Conservation (phyloP, 2,888 invertebrate species). For the Tenthredo scrophulariae region DNA sequence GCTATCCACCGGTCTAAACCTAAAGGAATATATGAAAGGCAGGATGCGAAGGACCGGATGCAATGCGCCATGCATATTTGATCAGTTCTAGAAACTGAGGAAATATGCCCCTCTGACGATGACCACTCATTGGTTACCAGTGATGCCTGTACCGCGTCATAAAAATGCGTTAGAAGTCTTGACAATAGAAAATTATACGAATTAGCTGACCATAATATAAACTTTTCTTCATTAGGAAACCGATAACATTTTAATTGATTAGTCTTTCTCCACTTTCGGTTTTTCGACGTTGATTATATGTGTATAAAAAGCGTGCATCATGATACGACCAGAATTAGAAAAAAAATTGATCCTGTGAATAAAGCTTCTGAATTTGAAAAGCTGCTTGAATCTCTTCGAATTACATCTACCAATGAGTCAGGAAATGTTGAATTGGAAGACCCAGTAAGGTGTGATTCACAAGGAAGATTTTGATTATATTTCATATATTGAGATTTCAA, state of each 20-base stretch:
- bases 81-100: slow-evolving; percentile 76
- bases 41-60: slow-evolving; percentile 75
- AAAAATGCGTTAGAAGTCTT: slow-evolving; percentile 6
- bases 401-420: too few species aligned
- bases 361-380: too few species aligned
- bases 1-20: neutral
- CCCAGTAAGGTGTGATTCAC: too few species aligned
- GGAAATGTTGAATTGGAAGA: too few species aligned
- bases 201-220: neutral
- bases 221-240: neutral
- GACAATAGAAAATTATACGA: slow-evolving; percentile 44
- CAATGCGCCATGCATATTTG: slow-evolving; percentile 71
- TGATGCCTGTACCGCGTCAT: neutral
- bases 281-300: too few species aligned
- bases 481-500: too few species aligned
- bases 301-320: too few species aligned
- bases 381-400: too few species aligned
- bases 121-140: slow-evolving; percentile 10
- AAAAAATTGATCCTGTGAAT: too few species aligned
- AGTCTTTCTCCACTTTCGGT: neutral
- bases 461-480: too few species aligned
- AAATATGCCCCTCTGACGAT: slow-evolving; percentile 67
- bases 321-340: too few species aligned
- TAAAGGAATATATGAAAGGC: slow-evolving; percentile 65
- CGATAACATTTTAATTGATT: neutral